Evolutionary conservation across 2,888 invertebrate species (phyloP).

Genomic region (Hipparchia sbordonii): DNA sequence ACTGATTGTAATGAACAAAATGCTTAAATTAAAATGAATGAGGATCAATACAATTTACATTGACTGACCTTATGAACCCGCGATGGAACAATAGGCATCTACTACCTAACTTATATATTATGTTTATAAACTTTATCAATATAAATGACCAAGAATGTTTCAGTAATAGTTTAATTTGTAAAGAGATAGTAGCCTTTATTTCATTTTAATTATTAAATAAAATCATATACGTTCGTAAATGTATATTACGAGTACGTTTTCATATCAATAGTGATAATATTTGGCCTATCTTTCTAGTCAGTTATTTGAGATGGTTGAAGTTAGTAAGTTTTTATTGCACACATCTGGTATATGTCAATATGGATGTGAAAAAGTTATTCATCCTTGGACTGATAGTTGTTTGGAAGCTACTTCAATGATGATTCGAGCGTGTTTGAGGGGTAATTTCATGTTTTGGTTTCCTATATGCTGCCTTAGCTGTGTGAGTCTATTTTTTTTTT

Average conservation of each 20-base stretch:
- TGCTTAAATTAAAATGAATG: constrained; percentile 38
- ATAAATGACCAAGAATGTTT: constrained; percentile 3
- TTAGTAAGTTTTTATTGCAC: constrained; percentile 63
- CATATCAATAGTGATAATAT: constrained; percentile 11
- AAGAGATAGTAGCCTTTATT: neutral
- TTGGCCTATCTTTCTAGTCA: too few species aligned
- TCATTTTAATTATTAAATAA: too few species aligned
- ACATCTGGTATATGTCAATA: constrained; percentile 43
- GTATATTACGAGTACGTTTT: neutral
- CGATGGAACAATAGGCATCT: constrained; percentile 26
- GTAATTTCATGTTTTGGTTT: constrained; percentile 56
- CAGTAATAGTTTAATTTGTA: constrained; percentile 22
- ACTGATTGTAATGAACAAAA: constrained; percentile 10
- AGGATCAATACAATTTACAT: constrained; percentile 44
- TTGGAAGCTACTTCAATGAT: constrained; percentile 53
- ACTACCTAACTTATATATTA: constrained; percentile 20
- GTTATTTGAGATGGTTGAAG: constrained; percentile 63
- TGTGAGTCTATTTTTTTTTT: constrained; percentile 52
- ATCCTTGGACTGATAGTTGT: constrained; percentile 68
- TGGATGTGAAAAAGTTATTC: constrained; percentile 59
- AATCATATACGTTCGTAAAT: too few species aligned
- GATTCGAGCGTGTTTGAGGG: constrained; percentile 52
- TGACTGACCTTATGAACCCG: constrained; percentile 32
- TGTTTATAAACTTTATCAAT: constrained; percentile 47
- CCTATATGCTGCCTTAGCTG: constrained; percentile 50